Conservation (phyloP, 2,888 invertebrate species). For the Apeira syringaria region DNA sequence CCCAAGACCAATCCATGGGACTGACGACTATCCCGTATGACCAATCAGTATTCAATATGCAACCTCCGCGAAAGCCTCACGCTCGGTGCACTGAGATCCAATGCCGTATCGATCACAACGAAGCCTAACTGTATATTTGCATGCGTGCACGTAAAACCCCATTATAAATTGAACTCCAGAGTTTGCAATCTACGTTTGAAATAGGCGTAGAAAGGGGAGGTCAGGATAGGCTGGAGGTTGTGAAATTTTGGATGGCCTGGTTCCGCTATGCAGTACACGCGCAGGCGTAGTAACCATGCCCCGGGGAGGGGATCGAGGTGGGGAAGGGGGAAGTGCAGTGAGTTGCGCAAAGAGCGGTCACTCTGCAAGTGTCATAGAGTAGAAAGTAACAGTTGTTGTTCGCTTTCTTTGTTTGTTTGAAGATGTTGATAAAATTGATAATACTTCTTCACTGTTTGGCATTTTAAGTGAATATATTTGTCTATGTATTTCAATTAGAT, state of each 20-base stretch:
- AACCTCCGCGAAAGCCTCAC: constrained; percentile 19
- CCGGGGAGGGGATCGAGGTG: constrained; percentile 19
- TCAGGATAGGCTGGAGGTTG: constrained; percentile 48
- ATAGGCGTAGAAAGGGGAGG: constrained; percentile 38
- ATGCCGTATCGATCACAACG: constrained; percentile 27
- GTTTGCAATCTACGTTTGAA: background rate
- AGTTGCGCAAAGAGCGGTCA: constrained; percentile 80
- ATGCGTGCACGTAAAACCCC: constrained; percentile 76
- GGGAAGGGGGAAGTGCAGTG: constrained; percentile 62
- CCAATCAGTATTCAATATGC: constrained; percentile 8
- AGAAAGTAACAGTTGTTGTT: constrained; percentile 22
- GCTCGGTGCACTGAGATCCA: constrained; percentile 41
- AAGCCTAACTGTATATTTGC: constrained; percentile 78
- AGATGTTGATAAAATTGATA: no score
- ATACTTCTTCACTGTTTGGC: no score
- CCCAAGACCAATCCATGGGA: background rate
- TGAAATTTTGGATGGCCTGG: constrained; percentile 78
- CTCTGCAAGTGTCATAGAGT: constrained; percentile 53
- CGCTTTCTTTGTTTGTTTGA: constrained; percentile 22
- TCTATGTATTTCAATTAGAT: no score
- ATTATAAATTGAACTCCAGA: constrained; percentile 41
- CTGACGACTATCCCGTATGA: background rate
- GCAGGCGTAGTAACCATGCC: constrained; percentile 65
- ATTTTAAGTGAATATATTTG: no score
- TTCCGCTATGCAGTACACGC: constrained; percentile 75